These are phyloP conservation scores for Callionymus lyra DNA, from an alignment of 2,113 vertebrate species.

Conservation along the genomic window DNA sequence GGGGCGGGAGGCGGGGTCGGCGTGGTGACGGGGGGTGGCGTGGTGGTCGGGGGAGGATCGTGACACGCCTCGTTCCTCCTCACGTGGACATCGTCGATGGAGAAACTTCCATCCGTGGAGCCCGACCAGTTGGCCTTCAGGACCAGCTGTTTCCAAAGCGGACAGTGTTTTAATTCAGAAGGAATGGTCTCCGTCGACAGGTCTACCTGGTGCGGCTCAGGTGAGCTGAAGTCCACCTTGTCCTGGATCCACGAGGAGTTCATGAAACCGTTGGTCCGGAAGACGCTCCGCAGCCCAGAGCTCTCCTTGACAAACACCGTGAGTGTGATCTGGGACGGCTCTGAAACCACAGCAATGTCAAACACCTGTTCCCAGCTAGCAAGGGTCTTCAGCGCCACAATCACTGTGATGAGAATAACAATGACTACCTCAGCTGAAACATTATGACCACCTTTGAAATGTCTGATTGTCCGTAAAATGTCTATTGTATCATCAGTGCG, in stretches of 20 bases:
- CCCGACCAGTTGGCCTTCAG: slow-evolving; percentile 28
- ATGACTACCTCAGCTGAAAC: too few species aligned
- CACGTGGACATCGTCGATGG: slow-evolving; percentile 64
- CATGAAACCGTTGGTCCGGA: slow-evolving; percentile 28
- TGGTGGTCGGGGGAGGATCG: slow-evolving; percentile 38
- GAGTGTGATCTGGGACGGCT: slow-evolving; percentile 13
- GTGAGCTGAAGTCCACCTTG: slow-evolving; percentile 55
- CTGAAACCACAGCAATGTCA: slow-evolving; percentile 25
- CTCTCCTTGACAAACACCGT: slow-evolving; percentile 56
- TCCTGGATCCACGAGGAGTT: slow-evolving; percentile 42
- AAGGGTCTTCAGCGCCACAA: too few species aligned
- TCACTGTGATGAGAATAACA: too few species aligned
- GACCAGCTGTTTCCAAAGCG: slow-evolving; percentile 46
- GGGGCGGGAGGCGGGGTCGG: slow-evolving; percentile 37
- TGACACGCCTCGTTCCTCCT: slow-evolving; percentile 37
- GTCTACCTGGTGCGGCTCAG: slow-evolving; percentile 54
- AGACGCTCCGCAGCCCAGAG: slow-evolving; percentile 34
- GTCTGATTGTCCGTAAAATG: too few species aligned
- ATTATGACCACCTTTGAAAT: too few species aligned
- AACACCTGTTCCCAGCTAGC: too few species aligned
- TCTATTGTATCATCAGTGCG: too few species aligned
- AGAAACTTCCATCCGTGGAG: background rate
- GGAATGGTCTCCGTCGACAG: background rate
- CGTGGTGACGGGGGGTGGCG: slow-evolving; percentile 34
- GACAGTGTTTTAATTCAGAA: background rate